Evolutionary conservation across 1,140 invertebrate species (phyloP).

Genomic region (Brachionus asplanchnoidis): DNA sequence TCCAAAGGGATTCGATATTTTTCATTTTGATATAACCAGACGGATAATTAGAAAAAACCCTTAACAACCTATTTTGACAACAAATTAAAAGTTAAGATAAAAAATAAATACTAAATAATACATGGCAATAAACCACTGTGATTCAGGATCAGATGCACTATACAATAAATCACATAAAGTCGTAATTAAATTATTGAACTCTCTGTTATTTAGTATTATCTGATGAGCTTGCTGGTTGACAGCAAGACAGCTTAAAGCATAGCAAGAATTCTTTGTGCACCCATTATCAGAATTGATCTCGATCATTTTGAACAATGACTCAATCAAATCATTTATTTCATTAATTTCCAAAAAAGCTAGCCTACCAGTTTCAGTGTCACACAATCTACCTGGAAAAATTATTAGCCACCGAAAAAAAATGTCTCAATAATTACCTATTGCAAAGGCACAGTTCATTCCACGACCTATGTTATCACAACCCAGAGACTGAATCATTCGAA

Average conservation of each 20-base stretch:
- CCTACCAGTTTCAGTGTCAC: not conserved
- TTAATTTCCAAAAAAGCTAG: not conserved
- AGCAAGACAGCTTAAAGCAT: slow-evolving; percentile 55
- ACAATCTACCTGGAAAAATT: slow-evolving; percentile 9
- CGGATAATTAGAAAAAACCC: slow-evolving; percentile 4
- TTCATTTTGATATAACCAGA: slow-evolving; percentile 17
- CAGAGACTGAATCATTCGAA: slow-evolving; percentile 49
- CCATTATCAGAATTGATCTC: slow-evolving; percentile 50
- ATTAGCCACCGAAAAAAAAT: not conserved
- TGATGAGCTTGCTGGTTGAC: slow-evolving; percentile 51
- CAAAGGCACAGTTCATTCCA: slow-evolving; percentile 57
- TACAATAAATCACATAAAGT: not conserved
- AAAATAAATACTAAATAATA: slow-evolving; percentile 42
- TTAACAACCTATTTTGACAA: not conserved
- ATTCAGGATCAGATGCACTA: slow-evolving; percentile 51
- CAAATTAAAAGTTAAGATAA: not conserved
- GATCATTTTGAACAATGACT: slow-evolving; percentile 51
- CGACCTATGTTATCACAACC: slow-evolving; percentile 55
- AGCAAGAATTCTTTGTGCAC: slow-evolving; percentile 56
- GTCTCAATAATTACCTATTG: slow-evolving; percentile 46
- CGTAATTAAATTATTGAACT: not conserved
- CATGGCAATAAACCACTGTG: slow-evolving; percentile 57
- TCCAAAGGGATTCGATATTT: not conserved
- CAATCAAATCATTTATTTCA: not conserved
- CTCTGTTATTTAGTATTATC: not conserved